A percentile compares a stretch with the other conserved stretches of the same genome.
phyloP scores from a whole-genome alignment of 30 jellyfish, hydroid and myxozoan species.

The Chrysaora quinquecirrha region DNA sequence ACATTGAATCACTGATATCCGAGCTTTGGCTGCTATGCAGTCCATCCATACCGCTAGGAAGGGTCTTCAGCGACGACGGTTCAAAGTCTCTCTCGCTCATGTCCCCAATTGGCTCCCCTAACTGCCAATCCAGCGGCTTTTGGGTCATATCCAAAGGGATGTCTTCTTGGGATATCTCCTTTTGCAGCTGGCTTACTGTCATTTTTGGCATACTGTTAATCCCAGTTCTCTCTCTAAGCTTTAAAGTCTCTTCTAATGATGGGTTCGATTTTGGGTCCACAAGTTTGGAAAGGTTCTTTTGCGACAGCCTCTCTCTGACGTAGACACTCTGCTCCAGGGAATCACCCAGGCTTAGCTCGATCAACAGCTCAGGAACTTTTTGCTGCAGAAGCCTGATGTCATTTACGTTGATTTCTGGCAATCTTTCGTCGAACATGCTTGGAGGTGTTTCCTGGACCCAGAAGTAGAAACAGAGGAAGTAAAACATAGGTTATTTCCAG shows the following conservation, averaged over 20 bases:
- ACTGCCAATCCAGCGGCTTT: conserved; percentile 57
- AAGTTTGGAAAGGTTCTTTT: conserved; percentile 68
- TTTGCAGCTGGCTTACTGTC: conserved; percentile 88
- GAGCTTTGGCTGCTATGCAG: conserved; percentile 67
- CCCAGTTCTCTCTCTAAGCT: conserved; percentile 57
- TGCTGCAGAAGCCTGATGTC: conserved; percentile 78
- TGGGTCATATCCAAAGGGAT: conserved; percentile 55
- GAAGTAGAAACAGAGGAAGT: no score
- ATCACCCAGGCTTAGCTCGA: conserved; percentile 80
- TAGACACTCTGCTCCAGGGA: conserved; percentile 74
- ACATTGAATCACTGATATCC: conserved; percentile 60
- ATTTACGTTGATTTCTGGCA: conserved; percentile 79
- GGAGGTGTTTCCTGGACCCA: conserved; percentile 88
- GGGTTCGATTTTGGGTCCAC: conserved; percentile 80
- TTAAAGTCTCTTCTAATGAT: conserved; percentile 67
- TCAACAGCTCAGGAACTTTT: conserved; percentile 81
- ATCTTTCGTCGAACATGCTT: conserved; percentile 64
- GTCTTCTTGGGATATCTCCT: conserved; percentile 84
- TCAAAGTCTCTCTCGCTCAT: conserved; percentile 72
- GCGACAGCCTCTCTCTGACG: conserved; percentile 78
- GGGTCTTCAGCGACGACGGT: conserved; percentile 75
- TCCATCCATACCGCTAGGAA: conserved; percentile 43
- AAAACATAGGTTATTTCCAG: no score
- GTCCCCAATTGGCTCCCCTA: conserved; percentile 36
- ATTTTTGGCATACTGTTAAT: conserved; percentile 45